Evolutionary conservation across 2,113 vertebrate species (phyloP), one percentile per base, ranked within the genome.

Genomic region (Aldabrachelys gigantea): DNA sequence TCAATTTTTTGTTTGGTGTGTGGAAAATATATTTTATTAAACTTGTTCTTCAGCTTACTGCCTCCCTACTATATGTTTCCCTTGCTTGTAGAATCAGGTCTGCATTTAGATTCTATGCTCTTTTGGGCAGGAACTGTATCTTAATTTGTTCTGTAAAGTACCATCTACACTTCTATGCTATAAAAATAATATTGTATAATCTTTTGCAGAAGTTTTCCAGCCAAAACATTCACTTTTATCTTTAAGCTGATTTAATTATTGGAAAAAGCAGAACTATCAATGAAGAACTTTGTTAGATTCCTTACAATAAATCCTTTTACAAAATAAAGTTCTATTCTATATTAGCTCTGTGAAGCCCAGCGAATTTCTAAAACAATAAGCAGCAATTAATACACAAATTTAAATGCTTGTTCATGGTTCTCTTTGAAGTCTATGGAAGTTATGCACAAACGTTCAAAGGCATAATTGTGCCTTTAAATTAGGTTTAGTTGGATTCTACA

Each of bases 241-340:
- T n/a, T 69, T 69, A 69, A 69, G 8, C 16, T 69, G 17, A n/a
- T 69, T 59, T 59, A 59, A 59, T 59, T 59, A 56, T 59, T 59
- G 25, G 25, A 29, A 59, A 59, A 59, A 56, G 21, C 54, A 56
- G 22, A 56, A 56, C 54, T 24, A 59, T 59, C 24, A 59, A 1
- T 0, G 62, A 90, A 94, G 59, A 96, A 84, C 87, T 94, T 89
- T 84, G 69, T 72, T 54, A 89, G 92, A 89, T 87, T 89, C 7
- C 90, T 94, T 29, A 79, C 29, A 90, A 62, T 38, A 95, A 96
- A 94, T 87, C 35, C 78, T 94, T 89, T 80, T 52, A 3, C 80
- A 86, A 95, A 94, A 5, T 12, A 54, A 5, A 52, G 44, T 89
- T 91, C 86, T 72, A 50, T 44, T 78, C 62, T 27, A 88, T 44